Conservation (phyloP, 1,140 invertebrate species). For the Schmidtea mediterranea region DNA sequence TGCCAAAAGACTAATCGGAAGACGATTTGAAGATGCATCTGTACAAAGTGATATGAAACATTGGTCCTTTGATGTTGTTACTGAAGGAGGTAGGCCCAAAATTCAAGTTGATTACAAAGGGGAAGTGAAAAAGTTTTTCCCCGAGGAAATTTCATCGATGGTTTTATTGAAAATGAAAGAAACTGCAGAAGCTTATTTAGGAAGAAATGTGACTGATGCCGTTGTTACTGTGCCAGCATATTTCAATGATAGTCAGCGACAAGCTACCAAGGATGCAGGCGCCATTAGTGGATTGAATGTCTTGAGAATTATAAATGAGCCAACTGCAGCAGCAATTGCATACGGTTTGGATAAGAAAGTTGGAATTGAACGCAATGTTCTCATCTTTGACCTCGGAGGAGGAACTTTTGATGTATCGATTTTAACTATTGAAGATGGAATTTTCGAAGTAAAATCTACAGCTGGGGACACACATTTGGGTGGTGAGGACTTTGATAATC, state of each 20-base stretch:
- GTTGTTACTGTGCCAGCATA: no score
- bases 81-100: slow-evolving; percentile 53
- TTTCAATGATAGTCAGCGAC: slow-evolving; percentile 28
- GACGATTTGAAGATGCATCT: slow-evolving; percentile 42
- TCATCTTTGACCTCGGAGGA: no score
- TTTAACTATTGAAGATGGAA: no score
- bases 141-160: neutral
- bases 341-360: slow-evolving; percentile 33
- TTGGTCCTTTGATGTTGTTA: slow-evolving; percentile 48
- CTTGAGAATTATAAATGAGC: no score
- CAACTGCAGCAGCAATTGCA: slow-evolving; percentile 29
- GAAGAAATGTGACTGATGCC: slow-evolving; percentile 29
- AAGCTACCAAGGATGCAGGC: no score
- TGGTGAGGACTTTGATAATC: no score
- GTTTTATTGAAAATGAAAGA: no score
- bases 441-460: slow-evolving; percentile 74
- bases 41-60: slow-evolving; percentile 37
- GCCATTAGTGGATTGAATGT: slow-evolving; percentile 31
- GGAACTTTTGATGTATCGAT: slow-evolving; percentile 96
- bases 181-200: no score
- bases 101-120: slow-evolving; percentile 52
- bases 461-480: slow-evolving; percentile 39
- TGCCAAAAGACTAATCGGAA: slow-evolving; percentile 52
- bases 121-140: slow-evolving; percentile 37
- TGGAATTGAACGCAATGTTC: slow-evolving; percentile 28